A percentile compares a stretch with the other conserved stretches of the same genome.
Conservation (phyloP, 2,113 vertebrate genomes). For the Megalops atlanticus region DNA sequence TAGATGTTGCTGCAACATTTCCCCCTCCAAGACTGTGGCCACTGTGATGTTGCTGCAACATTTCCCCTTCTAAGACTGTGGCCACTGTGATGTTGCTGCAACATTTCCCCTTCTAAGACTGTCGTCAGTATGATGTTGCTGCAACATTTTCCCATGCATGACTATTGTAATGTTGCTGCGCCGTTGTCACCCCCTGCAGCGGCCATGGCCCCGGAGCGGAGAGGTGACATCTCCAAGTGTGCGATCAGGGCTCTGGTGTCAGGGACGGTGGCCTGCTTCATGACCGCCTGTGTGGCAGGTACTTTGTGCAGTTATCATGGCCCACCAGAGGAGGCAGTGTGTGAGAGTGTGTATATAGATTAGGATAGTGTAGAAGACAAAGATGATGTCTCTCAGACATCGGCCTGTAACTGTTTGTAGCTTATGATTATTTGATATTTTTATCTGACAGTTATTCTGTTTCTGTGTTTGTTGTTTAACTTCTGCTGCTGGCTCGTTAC, state of each 20-base stretch:
- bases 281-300: slow-evolving; percentile 89
- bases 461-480: neutral
- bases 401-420: too few species aligned
- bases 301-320: slow-evolving; percentile 13
- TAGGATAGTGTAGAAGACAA: neutral
- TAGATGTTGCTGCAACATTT: too few species aligned
- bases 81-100: neutral
- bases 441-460: too few species aligned
- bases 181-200: slow-evolving; percentile 56
- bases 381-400: too few species aligned
- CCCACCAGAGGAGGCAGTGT: neutral
- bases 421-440: too few species aligned
- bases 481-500: slow-evolving; percentile 28
- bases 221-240: slow-evolving; percentile 70
- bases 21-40: too few species aligned
- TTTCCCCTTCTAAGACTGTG: neutral
- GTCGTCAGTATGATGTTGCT: neutral
- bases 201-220: slow-evolving; percentile 75
- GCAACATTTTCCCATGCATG: neutral
- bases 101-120: neutral
- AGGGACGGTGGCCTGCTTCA: slow-evolving; percentile 77
- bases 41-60: neutral
- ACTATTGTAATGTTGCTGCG: neutral
- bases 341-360: neutral
- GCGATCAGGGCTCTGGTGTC: slow-evolving; percentile 79